Conservation (phyloP, 2,797 vertebrate species). For the Oreortyx pictus region DNA sequence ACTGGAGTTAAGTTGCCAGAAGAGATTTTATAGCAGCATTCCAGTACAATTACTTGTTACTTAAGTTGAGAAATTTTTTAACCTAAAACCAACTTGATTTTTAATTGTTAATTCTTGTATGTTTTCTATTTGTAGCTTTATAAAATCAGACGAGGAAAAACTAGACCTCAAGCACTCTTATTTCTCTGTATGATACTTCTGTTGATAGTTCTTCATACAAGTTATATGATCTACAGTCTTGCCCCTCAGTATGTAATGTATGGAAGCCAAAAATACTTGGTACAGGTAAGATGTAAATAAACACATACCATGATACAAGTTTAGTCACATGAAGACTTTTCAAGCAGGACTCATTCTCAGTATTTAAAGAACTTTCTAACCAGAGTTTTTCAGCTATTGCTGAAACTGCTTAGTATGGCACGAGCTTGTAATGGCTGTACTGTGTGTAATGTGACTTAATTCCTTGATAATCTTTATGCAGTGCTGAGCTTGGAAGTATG, state of each 20-base stretch:
- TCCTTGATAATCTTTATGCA: background rate
- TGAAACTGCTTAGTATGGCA: background rate
- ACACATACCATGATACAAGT: no score
- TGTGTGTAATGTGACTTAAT: background rate
- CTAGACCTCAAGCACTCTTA: constrained; percentile 94
- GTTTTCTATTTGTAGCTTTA: constrained; percentile 85
- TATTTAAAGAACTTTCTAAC: background rate
- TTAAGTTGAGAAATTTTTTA: background rate
- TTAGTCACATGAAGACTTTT: background rate
- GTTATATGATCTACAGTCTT: constrained; percentile 98
- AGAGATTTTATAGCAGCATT: background rate
- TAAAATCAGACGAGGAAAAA: constrained; percentile 94
- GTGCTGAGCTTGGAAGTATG: background rate
- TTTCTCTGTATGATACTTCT: constrained; percentile 99
- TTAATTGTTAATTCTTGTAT: background rate
- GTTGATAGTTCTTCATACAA: constrained; percentile 96
- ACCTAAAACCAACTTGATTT: background rate
- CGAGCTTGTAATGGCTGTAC: background rate
- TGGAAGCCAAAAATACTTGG: constrained; percentile 95
- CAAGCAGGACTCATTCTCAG: background rate
- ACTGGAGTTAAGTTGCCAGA: background rate
- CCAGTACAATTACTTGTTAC: background rate
- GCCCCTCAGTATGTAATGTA: constrained; percentile 99
- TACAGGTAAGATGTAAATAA: constrained; percentile 87
- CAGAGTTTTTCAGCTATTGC: background rate